Percentiles rank a stretch among this genome's conserved stretches.
Conservation (phyloP, 2,888 invertebrate species). For the Cordilura impudica region DNA sequence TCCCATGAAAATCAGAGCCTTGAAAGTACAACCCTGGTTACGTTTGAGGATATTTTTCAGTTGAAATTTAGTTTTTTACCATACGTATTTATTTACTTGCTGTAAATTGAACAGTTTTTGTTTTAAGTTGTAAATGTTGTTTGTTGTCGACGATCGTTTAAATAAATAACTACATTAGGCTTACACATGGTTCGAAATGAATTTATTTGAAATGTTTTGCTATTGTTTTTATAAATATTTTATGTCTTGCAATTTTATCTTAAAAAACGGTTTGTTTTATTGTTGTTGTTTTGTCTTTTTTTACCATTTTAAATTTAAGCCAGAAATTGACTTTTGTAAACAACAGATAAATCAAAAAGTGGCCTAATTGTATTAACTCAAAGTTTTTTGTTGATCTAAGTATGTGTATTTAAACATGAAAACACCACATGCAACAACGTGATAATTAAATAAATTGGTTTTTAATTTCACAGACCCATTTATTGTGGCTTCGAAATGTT, state of each 20-base stretch:
- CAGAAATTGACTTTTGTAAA: constrained; percentile 20
- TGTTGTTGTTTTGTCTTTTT: constrained; percentile 7
- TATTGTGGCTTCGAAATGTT: no score
- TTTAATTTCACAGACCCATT: no score
- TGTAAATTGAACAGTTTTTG: not conserved
- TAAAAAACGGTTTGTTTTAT: not conserved
- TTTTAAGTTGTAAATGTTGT: not conserved
- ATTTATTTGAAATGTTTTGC: constrained; percentile 7
- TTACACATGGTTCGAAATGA: constrained; percentile 16
- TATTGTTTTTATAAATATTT: not conserved
- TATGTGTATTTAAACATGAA: no score
- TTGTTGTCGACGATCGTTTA: not conserved
- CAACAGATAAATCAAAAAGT: constrained; percentile 6
- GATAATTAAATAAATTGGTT: no score
- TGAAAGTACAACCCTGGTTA: not conserved
- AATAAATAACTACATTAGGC: constrained; percentile 20
- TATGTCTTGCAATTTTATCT: not conserved
- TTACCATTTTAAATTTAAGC: constrained; percentile 5
- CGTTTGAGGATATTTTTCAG: not conserved
- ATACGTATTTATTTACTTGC: not conserved
- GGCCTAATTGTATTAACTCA: not conserved
- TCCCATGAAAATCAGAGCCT: not conserved
- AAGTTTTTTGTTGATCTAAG: no score
- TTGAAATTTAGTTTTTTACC: not conserved
- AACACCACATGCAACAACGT: no score